A percentile compares a stretch with the other conserved stretches of the same genome.
Conservation (phyloP, 2,888 invertebrate species). For the Eumerus sabulonum region DNA sequence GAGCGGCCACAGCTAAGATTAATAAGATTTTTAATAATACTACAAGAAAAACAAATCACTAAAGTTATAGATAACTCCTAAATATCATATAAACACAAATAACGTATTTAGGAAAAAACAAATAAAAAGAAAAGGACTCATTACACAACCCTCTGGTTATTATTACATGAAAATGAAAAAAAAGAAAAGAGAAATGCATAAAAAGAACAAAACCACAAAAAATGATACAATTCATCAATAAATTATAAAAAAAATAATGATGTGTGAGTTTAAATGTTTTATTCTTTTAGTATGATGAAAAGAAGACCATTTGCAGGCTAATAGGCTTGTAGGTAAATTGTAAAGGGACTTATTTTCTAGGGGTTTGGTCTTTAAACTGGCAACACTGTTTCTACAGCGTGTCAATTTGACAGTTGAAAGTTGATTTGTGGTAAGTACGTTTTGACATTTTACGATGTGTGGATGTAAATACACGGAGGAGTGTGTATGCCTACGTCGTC, state of each 20-base stretch:
- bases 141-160: slow-evolving; percentile 72
- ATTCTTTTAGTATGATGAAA: neutral
- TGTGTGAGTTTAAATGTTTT: neutral
- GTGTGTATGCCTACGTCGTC: too few species aligned
- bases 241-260: slow-evolving; percentile 61
- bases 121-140: slow-evolving; percentile 67
- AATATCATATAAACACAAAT: too few species aligned
- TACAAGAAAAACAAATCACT: too few species aligned
- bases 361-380: too few species aligned
- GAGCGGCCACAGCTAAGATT: slow-evolving; percentile 64
- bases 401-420: too few species aligned
- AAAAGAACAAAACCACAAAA: slow-evolving; percentile 19
- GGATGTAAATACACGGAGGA: too few species aligned
- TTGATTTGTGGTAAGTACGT: too few species aligned
- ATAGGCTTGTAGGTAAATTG: too few species aligned
- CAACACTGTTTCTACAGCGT: too few species aligned
- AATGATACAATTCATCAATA: slow-evolving; percentile 72
- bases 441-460: too few species aligned
- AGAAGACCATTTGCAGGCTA: neutral
- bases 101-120: slow-evolving; percentile 42
- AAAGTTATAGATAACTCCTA: too few species aligned
- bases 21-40: slow-evolving; percentile 54
- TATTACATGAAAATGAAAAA: slow-evolving; percentile 69
- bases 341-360: too few species aligned
- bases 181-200: slow-evolving; percentile 28